Evolutionary conservation across 2,888 invertebrate species (phyloP).

Genomic region (Perizoma affinitatum): DNA sequence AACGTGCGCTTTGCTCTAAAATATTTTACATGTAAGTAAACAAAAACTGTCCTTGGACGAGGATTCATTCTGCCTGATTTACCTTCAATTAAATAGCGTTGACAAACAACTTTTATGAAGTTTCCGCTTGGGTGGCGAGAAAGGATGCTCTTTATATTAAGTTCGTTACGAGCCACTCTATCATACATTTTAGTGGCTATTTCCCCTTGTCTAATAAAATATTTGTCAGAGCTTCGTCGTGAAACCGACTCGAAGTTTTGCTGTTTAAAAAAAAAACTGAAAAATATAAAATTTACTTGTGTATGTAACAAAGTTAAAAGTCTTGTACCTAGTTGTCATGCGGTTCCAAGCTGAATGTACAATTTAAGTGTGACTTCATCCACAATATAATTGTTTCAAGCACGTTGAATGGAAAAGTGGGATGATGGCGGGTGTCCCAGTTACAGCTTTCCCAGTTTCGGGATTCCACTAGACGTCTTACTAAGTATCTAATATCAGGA

Average conservation of each 20-base stretch:
- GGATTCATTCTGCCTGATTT: constrained; percentile 47
- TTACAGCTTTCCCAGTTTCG: constrained; percentile 41
- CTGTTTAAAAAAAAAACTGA: constrained; percentile 10
- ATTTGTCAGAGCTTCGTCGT: not conserved
- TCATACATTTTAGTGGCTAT: not conserved
- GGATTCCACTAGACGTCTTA: constrained; percentile 33
- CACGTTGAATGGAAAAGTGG: constrained; percentile 52
- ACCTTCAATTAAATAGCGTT: constrained; percentile 51
- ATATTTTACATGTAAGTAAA: constrained; percentile 46
- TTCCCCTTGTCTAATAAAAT: constrained; percentile 1
- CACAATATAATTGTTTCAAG: constrained; percentile 60
- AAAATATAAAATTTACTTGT: constrained; percentile 28
- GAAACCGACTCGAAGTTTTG: constrained; percentile 5
- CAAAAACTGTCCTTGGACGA: constrained; percentile 44
- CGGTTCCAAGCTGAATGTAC: constrained; percentile 36
- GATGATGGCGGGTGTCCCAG: constrained; percentile 51
- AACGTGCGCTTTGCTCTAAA: constrained; percentile 42
- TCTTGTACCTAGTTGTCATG: constrained; percentile 36
- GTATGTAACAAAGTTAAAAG: constrained; percentile 43
- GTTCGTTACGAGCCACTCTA: not conserved
- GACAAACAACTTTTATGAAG: constrained; percentile 42
- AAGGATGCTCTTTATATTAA: constrained; percentile 27
- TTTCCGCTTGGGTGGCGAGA: constrained; percentile 40
- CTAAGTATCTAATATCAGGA: not conserved
- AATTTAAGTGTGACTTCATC: constrained; percentile 47